A percentile compares a stretch with the other conserved stretches of the same genome.
Conservation (phyloP, 2,797 vertebrate genomes). For the Margarornis squamiger region DNA sequence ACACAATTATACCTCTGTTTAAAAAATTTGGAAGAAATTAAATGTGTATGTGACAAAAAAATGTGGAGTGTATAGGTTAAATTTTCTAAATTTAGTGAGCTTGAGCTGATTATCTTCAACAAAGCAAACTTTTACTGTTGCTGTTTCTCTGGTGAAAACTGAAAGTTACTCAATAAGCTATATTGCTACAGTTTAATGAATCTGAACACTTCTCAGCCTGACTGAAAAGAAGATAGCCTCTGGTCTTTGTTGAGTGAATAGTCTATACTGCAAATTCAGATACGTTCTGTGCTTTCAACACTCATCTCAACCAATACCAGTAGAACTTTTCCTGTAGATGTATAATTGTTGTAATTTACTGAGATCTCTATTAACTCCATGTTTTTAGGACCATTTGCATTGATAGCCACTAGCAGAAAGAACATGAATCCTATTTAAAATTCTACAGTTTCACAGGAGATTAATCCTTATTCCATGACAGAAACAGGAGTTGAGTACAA, state of each 20-base stretch:
- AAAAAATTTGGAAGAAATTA: neutral
- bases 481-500: neutral
- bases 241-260: neutral
- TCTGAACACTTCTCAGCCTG: neutral
- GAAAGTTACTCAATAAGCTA: neutral
- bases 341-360: neutral
- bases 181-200: neutral
- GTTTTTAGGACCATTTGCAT: neutral
- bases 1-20: neutral
- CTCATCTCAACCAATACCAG: neutral
- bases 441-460: neutral
- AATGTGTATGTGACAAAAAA: neutral
- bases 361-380: neutral
- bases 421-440: neutral
- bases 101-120: neutral
- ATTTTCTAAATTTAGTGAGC: neutral
- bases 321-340: neutral
- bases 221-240: neutral
- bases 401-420: neutral
- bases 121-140: neutral
- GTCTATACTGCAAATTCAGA: neutral
- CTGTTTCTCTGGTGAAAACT: neutral
- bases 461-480: neutral
- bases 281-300: accelerated
- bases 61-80: neutral